A percentile compares a stretch with the other conserved stretches of the same genome.
phyloP scores from a whole-genome alignment of 2,888 invertebrate genomes.

The Cataglyphis livida region DNA sequence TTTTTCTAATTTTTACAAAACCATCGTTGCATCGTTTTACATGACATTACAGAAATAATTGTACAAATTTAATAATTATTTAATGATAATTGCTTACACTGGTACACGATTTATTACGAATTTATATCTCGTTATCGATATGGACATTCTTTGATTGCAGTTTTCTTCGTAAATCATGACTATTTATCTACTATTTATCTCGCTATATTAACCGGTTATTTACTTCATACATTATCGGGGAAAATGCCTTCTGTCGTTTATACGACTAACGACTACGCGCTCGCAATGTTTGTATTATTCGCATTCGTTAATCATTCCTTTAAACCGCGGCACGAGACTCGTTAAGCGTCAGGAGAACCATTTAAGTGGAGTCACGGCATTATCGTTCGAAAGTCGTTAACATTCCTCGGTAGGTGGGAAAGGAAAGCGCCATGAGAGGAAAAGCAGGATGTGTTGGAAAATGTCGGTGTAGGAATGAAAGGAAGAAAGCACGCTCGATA shows the following conservation, averaged over 20 bases:
- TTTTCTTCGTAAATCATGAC: neutral
- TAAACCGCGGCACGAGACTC: conserved; percentile 54
- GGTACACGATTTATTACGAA: neutral
- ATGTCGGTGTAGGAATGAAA: neutral
- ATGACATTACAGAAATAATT: neutral
- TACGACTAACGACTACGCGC: conserved; percentile 38
- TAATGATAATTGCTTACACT: neutral
- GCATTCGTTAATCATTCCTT: conserved; percentile 63
- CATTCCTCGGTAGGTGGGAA: conserved; percentile 51
- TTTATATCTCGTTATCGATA: conserved; percentile 9
- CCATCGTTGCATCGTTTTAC: neutral
- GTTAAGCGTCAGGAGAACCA: conserved; percentile 59
- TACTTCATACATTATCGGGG: conserved; percentile 13
- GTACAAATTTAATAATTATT: conserved; percentile 11
- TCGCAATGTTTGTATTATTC: conserved; percentile 54
- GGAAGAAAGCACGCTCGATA: conserved; percentile 6
- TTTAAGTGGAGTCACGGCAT: conserved; percentile 53
- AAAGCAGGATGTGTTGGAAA: conserved; percentile 14
- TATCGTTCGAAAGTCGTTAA: conserved; percentile 63
- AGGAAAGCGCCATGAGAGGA: conserved; percentile 35
- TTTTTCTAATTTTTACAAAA: conserved; percentile 3
- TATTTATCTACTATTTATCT: no score
- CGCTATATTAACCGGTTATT: neutral
- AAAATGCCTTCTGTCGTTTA: conserved; percentile 44
- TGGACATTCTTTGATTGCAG: neutral